Evolutionary conservation across 2,797 vertebrate species (phyloP).

Genomic region (Cirrhinus mrigala): DNA sequence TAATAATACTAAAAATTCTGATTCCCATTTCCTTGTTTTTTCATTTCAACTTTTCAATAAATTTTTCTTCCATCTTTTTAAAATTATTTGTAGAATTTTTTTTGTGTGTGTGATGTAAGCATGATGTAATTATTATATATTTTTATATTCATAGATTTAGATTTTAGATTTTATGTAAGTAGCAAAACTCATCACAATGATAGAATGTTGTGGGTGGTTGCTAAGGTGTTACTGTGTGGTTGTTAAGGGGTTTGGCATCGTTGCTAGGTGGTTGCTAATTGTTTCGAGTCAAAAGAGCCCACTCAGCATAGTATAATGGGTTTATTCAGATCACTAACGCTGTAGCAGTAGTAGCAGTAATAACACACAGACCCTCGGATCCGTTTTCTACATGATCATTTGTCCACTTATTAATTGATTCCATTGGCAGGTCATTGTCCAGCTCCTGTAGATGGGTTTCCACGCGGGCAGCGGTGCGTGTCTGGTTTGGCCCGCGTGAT

Average conservation of each 20-base stretch:
- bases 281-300: background rate
- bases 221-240: too few relatives aligned
- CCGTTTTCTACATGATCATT: constrained; percentile 2
- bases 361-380: background rate
- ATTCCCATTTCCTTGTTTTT: too few relatives aligned
- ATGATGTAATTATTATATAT: background rate
- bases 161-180: too few relatives aligned
- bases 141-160: too few relatives aligned
- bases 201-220: too few relatives aligned
- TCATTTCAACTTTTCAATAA: too few relatives aligned
- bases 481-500: constrained; percentile 38
- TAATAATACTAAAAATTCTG: too few relatives aligned
- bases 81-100: too few relatives aligned
- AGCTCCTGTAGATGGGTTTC: background rate
- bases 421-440: constrained; percentile 4
- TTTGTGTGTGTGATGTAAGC: background rate
- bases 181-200: too few relatives aligned
- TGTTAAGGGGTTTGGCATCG: background rate
- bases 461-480: background rate
- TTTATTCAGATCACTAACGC: background rate
- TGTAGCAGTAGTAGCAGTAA: background rate
- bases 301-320: background rate
- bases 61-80: too few relatives aligned
- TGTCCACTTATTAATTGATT: constrained; percentile 14
- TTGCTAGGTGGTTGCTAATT: background rate